Percentiles rank a stretch among this genome's conserved stretches.
Conservation (phyloP, 2,888 invertebrate genomes). For the Drosophila paramelanica region DNA sequence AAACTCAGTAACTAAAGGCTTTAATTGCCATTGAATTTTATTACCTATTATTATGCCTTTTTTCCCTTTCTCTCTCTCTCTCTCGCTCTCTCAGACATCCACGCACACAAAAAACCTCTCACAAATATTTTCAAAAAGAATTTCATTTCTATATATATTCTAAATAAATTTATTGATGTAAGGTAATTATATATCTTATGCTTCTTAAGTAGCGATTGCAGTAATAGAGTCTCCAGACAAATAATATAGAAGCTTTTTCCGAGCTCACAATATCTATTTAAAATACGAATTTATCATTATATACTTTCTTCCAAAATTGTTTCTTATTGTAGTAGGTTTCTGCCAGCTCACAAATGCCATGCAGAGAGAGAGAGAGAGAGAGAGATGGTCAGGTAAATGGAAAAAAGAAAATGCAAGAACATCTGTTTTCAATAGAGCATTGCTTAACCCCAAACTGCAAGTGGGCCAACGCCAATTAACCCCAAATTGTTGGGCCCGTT, state of each 20-base stretch:
- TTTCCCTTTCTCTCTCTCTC: not conserved
- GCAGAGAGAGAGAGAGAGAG: conserved; percentile 12
- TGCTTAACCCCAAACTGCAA: conserved; percentile 19
- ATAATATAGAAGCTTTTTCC: too few relatives aligned
- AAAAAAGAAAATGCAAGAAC: conserved; percentile 22
- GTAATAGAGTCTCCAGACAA: too few relatives aligned
- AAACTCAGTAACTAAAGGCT: too few relatives aligned
- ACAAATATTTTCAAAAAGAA: too few relatives aligned
- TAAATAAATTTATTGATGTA: not conserved
- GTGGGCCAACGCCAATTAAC: conserved; percentile 64
- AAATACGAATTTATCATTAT: not conserved
- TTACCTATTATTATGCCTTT: too few relatives aligned
- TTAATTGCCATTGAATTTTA: too few relatives aligned
- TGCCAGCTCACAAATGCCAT: conserved; percentile 30
- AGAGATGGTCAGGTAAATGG: conserved; percentile 15
- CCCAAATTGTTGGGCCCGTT: conserved; percentile 49
- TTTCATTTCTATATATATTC: too few relatives aligned
- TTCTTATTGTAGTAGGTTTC: conserved; percentile 7
- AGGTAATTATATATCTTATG: too few relatives aligned
- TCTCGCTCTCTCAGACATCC: not conserved
- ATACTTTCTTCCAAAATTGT: not conserved
- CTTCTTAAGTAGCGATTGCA: too few relatives aligned
- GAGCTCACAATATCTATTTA: not conserved
- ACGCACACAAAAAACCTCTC: too few relatives aligned
- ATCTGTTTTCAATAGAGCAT: conserved; percentile 35